Evolutionary conservation across 2,888 invertebrate species (phyloP), one percentile per base, ranked within the genome.

Genomic region (Cataglyphis albicans): DNA sequence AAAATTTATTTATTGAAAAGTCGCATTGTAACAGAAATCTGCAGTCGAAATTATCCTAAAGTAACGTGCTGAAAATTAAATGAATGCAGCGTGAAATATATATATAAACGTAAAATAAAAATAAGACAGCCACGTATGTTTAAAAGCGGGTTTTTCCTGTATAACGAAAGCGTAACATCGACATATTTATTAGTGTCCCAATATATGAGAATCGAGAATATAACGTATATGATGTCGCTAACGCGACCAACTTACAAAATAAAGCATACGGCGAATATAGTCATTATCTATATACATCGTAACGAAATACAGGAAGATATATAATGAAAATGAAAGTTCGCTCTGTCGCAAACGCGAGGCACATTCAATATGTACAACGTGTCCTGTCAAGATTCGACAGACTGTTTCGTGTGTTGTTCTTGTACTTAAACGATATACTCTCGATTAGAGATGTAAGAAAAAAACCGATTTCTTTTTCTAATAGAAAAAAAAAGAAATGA

Each of bases 161-260:
- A 78, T 86, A 73, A 70, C 38, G 80, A 73, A 83, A 86, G 83
- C 70, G 74, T 67, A 75, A 83, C 44, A 38, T 48, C 7, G 63
- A 68, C 55, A 57, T 70, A 48, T 21, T 76, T 83, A 80, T 32
- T 74, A 72, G 67, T 72, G 75, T 59, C 70, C 67, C 29, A 38
- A 64, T 70, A 41, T 82, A 38, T 64, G 29, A 48, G 61, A 64
- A 15, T n/a, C 6, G 48, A 48, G 48, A 48, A 48, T 48, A 48
- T 35, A 63, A 85, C 48, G 59, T 55, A 48, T 29, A 29, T 29
- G 29, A 29, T 32, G n/a, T 78, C 18, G 29, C 35, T 38, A 64
- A 52, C 57, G 57, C 18, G 21, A 67, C 25, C 29, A 83, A 68
- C 57, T 82, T 82, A 68, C 1, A 48, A 80, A 86, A 86, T 67